phyloP scores from a whole-genome alignment of 2,888 invertebrate species.

The Phymatocera aterrima region DNA sequence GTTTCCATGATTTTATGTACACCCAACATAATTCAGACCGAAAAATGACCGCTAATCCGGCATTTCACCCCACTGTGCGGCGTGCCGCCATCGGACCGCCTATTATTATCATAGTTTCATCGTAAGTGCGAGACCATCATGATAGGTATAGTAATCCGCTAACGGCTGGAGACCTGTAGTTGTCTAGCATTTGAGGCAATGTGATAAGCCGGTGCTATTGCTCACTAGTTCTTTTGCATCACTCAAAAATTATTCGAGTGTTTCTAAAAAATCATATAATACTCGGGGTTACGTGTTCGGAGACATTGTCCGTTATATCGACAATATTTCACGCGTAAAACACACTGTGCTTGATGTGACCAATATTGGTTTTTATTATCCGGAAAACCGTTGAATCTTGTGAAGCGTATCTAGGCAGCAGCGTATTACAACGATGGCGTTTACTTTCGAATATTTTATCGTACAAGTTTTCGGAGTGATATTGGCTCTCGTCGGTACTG shows the following conservation, averaged over 20 bases:
- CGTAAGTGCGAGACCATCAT: background rate
- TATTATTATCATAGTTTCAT: too few species aligned
- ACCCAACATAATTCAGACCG: too few species aligned
- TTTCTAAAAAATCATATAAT: background rate
- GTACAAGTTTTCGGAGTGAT: background rate
- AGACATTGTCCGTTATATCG: background rate
- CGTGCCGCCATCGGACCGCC: too few species aligned
- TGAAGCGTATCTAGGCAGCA: background rate
- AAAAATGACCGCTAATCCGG: too few species aligned
- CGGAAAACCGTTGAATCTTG: background rate
- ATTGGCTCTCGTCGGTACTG: background rate
- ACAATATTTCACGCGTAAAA: background rate
- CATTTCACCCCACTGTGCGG: too few species aligned
- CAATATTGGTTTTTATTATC: background rate
- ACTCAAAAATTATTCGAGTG: background rate
- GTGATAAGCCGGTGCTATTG: background rate
- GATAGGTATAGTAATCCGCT: background rate
- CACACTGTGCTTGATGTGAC: background rate
- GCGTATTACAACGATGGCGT: slow-evolving; percentile 2
- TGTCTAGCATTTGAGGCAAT: background rate
- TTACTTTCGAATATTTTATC: background rate
- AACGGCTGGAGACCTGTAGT: background rate
- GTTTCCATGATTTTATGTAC: too few species aligned
- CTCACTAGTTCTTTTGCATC: background rate
- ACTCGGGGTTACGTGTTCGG: background rate